These are phyloP conservation scores for Aleiodes alternator DNA, from an alignment of 2,888 invertebrate genomes.

Conservation along the genomic window DNA sequence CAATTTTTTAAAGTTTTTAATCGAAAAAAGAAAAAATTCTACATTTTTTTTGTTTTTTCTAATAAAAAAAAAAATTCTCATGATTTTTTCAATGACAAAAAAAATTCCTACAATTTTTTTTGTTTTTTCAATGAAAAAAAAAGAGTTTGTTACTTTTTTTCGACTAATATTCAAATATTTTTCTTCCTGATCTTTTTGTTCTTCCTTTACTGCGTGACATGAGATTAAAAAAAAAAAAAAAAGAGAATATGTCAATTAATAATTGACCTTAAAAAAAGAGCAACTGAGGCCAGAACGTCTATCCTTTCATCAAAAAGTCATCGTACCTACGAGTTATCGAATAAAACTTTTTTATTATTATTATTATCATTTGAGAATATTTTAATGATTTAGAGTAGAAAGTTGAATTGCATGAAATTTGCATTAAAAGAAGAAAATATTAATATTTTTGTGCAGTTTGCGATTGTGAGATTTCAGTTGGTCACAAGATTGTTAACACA, in stretches of 20 bases:
- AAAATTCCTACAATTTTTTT: neutral
- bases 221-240: conserved; percentile 61
- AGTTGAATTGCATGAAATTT: neutral
- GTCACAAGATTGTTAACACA: no score
- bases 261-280: conserved; percentile 51
- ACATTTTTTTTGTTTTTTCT: no score
- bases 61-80: neutral
- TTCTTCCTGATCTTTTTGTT: neutral
- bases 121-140: neutral
- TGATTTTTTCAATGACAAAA: no score
- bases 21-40: no score
- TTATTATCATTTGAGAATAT: neutral
- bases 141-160: neutral
- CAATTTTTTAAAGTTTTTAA: no score
- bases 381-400: neutral
- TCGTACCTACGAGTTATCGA: conserved; percentile 9
- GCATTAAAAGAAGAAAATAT: neutral
- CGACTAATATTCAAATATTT: neutral
- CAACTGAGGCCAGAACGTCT: conserved; percentile 42
- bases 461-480: no score
- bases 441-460: neutral
- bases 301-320: conserved; percentile 41
- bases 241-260: conserved; percentile 60
- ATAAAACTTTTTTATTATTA: neutral
- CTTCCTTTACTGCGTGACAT: conserved; percentile 30